Evolutionary conservation across 2,113 vertebrate genomes (phyloP).

Genomic region (Sebastes schlegelii): DNA sequence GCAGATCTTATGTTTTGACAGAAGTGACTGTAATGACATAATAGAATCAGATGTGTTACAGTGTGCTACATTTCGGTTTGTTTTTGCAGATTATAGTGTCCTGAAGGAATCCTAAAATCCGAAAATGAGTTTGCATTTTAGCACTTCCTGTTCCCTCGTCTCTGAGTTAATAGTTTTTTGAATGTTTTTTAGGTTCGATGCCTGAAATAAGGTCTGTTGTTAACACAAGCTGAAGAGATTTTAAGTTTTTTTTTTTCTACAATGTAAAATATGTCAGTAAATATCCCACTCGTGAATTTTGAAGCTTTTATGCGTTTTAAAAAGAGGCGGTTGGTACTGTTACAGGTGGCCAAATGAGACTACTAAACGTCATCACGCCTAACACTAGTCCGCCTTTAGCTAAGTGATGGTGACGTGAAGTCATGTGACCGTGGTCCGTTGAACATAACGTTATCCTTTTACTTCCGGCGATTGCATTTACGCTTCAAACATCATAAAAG

Average conservation of each 20-base stretch:
- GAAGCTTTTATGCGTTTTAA: background rate
- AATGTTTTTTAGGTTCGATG: background rate
- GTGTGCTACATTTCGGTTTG: background rate
- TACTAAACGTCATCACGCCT: no score
- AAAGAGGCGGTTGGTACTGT: background rate
- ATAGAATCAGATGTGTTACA: background rate
- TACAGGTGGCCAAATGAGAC: background rate
- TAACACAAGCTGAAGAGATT: background rate
- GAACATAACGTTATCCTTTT: background rate
- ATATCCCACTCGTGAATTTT: no score
- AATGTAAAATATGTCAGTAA: background rate
- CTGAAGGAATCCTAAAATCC: background rate
- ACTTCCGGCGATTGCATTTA: background rate
- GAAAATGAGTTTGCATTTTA: background rate
- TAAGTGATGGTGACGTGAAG: background rate
- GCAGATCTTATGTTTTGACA: background rate
- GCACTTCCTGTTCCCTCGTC: background rate
- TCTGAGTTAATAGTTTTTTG: background rate
- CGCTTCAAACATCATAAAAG: background rate
- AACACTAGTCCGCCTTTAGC: background rate
- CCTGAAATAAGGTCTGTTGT: background rate
- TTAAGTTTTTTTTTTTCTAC: background rate
- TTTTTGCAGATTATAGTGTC: background rate
- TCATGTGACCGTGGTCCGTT: background rate
- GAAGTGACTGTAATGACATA: background rate